These are phyloP conservation scores for Florisuga fusca DNA, from an alignment of 2,797 vertebrate species.

Conservation along the genomic window DNA sequence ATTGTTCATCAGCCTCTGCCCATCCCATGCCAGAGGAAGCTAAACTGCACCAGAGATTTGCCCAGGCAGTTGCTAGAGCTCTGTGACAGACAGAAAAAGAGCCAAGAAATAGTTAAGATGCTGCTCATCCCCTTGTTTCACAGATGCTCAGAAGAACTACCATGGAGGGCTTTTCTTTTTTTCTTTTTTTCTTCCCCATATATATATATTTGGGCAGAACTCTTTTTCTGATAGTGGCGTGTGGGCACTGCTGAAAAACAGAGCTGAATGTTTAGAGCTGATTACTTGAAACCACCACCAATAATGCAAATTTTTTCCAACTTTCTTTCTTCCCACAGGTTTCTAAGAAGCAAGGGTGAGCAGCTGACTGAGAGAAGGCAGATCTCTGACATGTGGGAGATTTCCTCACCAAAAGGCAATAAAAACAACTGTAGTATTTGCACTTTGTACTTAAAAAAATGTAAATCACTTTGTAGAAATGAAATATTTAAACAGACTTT, in stretches of 20 bases:
- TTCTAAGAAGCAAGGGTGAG: conserved; percentile 93
- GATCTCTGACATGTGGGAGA: conserved; percentile 75
- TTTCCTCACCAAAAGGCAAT: conserved; percentile 88
- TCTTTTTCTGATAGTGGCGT: neutral
- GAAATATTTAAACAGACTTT: conserved; percentile 94
- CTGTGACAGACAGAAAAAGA: neutral
- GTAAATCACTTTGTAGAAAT: conserved; percentile 99
- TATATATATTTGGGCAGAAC: neutral
- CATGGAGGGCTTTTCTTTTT: neutral
- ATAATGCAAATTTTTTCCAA: neutral
- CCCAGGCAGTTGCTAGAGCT: neutral
- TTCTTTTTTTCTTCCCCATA: neutral
- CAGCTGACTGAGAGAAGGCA: conserved; percentile 1
- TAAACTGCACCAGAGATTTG: neutral
- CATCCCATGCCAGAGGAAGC: neutral
- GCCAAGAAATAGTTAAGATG: neutral
- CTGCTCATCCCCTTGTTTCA: neutral
- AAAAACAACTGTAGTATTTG: conserved; percentile 92
- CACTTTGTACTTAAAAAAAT: conserved; percentile 99
- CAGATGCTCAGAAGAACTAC: neutral
- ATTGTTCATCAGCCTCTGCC: neutral
- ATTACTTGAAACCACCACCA: neutral
- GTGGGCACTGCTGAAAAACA: neutral
- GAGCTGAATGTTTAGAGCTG: neutral
- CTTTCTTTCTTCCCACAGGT: conserved; percentile 80